Conservation (phyloP, 2,113 vertebrate genomes). For the Megaleporinus macrocephalus region DNA sequence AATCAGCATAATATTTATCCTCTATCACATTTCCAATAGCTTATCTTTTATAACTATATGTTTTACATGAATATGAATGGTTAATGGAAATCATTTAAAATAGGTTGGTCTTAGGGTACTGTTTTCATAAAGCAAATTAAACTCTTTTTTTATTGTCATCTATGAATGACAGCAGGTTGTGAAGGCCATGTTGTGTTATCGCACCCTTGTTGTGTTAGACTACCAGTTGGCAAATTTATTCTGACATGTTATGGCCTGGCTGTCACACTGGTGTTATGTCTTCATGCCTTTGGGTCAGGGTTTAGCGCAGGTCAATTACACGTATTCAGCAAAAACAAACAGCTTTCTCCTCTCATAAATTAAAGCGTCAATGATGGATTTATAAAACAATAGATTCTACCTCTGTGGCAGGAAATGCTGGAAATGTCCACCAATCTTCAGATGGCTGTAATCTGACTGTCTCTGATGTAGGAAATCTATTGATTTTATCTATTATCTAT, state of each 20-base stretch:
- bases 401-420: constrained; percentile 20
- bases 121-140: neutral
- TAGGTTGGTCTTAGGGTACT: no score
- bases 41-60: neutral
- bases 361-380: neutral
- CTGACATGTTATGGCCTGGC: constrained; percentile 16
- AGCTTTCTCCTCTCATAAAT: constrained; percentile 31
- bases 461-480: no score
- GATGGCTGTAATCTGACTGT: neutral
- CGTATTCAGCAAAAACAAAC: constrained; percentile 31
- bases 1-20: neutral
- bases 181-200: neutral
- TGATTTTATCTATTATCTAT: no score
- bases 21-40: neutral
- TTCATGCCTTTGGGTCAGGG: neutral
- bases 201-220: constrained; percentile 8
- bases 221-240: constrained; percentile 5
- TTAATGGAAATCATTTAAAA: neutral
- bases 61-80: neutral
- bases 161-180: neutral
- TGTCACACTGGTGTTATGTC: neutral
- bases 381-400: constrained; percentile 2
- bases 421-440: neutral
- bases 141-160: neutral
- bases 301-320: constrained; percentile 29